Evolutionary conservation across 2,888 invertebrate genomes (phyloP), one percentile per base, ranked within the genome.

Genomic region (Apotomis capreana): DNA sequence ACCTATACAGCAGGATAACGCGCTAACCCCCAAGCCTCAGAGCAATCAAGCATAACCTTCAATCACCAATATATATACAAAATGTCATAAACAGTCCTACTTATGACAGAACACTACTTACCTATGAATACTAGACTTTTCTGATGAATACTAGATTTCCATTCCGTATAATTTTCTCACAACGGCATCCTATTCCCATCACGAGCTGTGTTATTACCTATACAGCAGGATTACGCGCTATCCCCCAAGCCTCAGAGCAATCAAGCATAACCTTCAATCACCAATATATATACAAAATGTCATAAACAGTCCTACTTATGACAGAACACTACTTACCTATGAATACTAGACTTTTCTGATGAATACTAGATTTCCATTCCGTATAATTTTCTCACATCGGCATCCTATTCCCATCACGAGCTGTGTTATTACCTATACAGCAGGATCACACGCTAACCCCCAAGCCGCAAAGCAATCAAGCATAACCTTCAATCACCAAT

Each of bases 401-500:
- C 44, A 44, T 59, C 36, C 15, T 36, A 71, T 67, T 71, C 65
- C 36, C 15, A 65, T 65, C 70, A 65, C 65, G 60, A 8, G 5
- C n/a, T 26, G 36, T 13, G 70, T 54, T 65, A 51, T 49, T 58
- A 58, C 37, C n/a, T n/a, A n/a, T n/a, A n/a, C n/a, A 15, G 69
- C 46, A 12, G 65, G 70, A 61, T 71, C 67, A 61, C 60, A 10
- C 54, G 54, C 51, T 72, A 62, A 57, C 61, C 55, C 52, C 55
- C 49, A 60, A 59, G 67, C 55, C 67, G 26, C 71, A 57, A 36
- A 62, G 68, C 71, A 72, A 72, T 71, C 62, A 70, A 67, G 55
- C n/a, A 49, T 13, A 40, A 57, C 57, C 57, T 49, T 37, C 61
- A 46, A 61, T n/a, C n/a, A n/a, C n/a, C n/a, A n/a, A n/a, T 26